Percentiles rank a stretch among this genome's conserved stretches.
Evolutionary conservation across 1,140 invertebrate species (phyloP).

Genomic region (Aphaenogaster ashmeadi): DNA sequence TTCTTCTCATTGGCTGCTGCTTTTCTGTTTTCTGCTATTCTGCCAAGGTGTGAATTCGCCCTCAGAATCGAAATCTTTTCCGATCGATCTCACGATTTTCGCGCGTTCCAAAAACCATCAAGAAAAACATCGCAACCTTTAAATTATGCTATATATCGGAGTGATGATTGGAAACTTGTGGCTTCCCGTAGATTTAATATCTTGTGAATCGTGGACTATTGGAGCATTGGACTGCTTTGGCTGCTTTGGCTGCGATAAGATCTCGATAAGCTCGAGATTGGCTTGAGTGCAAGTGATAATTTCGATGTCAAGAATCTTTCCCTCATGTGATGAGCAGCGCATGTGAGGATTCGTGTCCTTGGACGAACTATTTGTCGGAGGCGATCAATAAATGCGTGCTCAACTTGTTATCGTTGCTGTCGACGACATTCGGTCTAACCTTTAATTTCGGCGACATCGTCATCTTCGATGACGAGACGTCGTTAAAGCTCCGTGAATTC

Average conservation of each 20-base stretch:
- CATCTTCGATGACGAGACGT: conserved; percentile 60
- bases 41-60: too few species aligned
- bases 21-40: too few species aligned
- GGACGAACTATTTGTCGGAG: conserved; percentile 81
- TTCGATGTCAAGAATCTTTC: conserved; percentile 2
- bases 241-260: background rate
- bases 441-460: conserved; percentile 63
- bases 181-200: background rate
- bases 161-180: background rate
- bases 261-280: background rate
- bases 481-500: conserved; percentile 67
- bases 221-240: too few species aligned
- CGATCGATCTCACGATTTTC: too few species aligned
- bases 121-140: background rate
- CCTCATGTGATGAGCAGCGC: conserved; percentile 79
- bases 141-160: too few species aligned
- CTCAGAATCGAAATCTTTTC: too few species aligned
- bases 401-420: conserved; percentile 76
- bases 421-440: conserved; percentile 77
- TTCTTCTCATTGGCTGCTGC: too few species aligned
- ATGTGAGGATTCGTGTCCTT: conserved; percentile 80
- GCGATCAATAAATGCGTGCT: conserved; percentile 78
- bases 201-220: background rate
- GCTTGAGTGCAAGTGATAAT: background rate
- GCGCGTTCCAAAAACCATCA: background rate